phyloP scores from a whole-genome alignment of 2,113 vertebrate species.

The Ia io region DNA sequence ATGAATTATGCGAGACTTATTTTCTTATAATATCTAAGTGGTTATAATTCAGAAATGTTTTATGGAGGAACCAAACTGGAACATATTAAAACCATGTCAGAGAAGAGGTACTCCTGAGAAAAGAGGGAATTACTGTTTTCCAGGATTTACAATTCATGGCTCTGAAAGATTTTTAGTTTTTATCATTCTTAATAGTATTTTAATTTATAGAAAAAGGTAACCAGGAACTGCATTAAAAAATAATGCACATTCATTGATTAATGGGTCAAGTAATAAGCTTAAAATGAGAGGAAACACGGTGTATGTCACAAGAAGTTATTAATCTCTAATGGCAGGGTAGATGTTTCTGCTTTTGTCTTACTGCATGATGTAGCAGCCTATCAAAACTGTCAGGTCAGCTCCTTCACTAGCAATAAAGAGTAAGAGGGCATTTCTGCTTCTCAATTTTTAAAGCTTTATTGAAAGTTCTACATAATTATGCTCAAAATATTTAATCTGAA shows the following conservation, averaged over 20 bases:
- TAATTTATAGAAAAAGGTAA: constrained; percentile 19
- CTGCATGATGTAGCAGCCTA: not conserved
- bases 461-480: not conserved
- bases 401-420: not conserved
- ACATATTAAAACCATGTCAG: rapidly evolving
- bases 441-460: not conserved
- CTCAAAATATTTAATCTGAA: not conserved
- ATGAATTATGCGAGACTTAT: constrained; percentile 58
- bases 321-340: not conserved
- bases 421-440: not conserved
- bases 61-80: not conserved
- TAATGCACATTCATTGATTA: not conserved
- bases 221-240: not conserved
- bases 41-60: constrained; percentile 64
- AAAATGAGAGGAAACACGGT: not conserved
- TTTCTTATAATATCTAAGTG: constrained; percentile 55
- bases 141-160: not conserved
- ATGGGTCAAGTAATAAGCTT: not conserved
- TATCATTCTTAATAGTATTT: constrained; percentile 4
- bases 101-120: not conserved
- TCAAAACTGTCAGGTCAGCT: not conserved
- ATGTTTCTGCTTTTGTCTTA: not conserved
- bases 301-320: not conserved
- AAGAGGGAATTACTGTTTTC: not conserved
- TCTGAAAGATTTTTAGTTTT: constrained; percentile 1